These are phyloP conservation scores for Neodiprion virginianus DNA, from an alignment of 1,140 invertebrate genomes.

Conservation along the genomic window DNA sequence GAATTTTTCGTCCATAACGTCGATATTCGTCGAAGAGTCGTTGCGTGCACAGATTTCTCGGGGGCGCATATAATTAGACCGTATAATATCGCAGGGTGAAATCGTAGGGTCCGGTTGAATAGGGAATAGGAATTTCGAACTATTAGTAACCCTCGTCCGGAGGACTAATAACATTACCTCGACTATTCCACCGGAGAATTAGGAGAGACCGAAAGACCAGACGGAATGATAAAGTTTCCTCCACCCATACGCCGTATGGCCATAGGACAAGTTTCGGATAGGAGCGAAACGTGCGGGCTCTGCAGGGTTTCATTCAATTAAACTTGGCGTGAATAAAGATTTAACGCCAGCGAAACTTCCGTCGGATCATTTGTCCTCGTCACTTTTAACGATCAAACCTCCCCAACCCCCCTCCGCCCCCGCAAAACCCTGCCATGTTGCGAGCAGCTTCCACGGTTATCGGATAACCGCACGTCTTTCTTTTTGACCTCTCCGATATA, in stretches of 20 bases:
- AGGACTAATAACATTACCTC: not conserved
- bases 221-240: conserved; percentile 3
- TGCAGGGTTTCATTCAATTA: not conserved
- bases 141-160: not conserved
- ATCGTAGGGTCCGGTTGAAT: not conserved
- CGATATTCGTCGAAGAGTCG: too few relatives aligned
- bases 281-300: not conserved
- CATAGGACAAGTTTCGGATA: not conserved
- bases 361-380: not conserved
- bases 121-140: not conserved
- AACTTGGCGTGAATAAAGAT: conserved; percentile 5
- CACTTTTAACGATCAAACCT: conserved; percentile 1
- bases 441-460: conserved; percentile 29
- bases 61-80: too few relatives aligned
- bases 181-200: not conserved
- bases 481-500: conserved; percentile 20
- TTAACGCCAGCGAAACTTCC: conserved; percentile 4
- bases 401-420: not conserved
- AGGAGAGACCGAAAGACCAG: not conserved
- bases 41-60: too few relatives aligned
- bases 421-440: not conserved
- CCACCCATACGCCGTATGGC: not conserved
- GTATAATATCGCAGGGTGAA: not conserved
- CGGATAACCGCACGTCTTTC: conserved; percentile 24
- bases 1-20: too few relatives aligned